phyloP scores from a whole-genome alignment of 2,888 invertebrate species.

The Adelphocoris suturalis region DNA sequence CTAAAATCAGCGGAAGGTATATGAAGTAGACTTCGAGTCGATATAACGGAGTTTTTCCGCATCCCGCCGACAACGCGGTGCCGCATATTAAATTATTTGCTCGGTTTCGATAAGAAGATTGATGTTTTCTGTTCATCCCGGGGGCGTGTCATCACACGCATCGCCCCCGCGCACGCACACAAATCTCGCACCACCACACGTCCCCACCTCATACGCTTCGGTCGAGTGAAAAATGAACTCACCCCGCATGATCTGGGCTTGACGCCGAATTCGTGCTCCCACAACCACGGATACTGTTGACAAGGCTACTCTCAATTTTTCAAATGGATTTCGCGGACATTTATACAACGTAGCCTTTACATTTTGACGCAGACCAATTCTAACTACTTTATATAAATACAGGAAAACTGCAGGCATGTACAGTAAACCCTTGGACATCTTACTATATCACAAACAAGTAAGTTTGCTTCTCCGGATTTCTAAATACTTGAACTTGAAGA shows the following conservation, averaged over 20 bases:
- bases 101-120: conserved; percentile 30
- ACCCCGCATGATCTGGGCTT: neutral
- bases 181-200: neutral
- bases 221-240: neutral
- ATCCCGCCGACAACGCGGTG: conserved; percentile 14
- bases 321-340: too few species aligned
- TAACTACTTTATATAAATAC: too few species aligned
- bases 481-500: too few species aligned
- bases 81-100: conserved; percentile 29
- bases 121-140: conserved; percentile 26
- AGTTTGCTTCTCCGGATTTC: too few species aligned
- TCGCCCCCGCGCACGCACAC: neutral
- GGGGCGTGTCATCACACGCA: neutral
- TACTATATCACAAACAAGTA: too few species aligned
- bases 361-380: too few species aligned
- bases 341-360: too few species aligned
- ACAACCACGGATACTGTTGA: neutral
- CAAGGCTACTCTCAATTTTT: too few species aligned
- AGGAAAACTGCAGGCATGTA: too few species aligned
- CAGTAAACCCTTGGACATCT: too few species aligned
- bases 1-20: too few species aligned
- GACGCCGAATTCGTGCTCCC: neutral
- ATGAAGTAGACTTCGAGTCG: too few species aligned
- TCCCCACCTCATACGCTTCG: neutral
- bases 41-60: neutral